Conservation (phyloP, 2,888 invertebrate species). For the Zygaena filipendulae region DNA sequence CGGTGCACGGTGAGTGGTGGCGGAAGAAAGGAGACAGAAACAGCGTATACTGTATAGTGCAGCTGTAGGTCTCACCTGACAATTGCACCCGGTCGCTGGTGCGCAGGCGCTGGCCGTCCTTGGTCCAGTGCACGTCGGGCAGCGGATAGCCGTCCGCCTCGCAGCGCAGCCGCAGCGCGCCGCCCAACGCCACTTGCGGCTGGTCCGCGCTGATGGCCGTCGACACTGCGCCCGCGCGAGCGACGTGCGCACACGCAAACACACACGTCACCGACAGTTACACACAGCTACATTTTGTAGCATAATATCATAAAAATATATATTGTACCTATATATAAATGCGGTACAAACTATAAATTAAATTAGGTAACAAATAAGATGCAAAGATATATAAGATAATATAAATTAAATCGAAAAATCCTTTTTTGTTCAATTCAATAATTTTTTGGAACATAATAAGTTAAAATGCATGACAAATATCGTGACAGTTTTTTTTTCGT, state of each 20-base stretch:
- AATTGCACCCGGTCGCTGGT: constrained; percentile 70
- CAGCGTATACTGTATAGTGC: no score
- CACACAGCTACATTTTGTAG: neutral
- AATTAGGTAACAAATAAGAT: no score
- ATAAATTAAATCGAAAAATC: no score
- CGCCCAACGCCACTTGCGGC: constrained; percentile 71
- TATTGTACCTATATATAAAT: neutral
- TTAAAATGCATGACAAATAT: no score
- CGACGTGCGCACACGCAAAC: neutral
- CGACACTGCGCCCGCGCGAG: constrained; percentile 69
- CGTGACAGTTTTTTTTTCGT: no score
- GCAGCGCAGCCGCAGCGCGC: constrained; percentile 78
- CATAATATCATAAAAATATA: no score
- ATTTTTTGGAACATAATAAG: no score
- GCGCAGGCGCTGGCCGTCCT: constrained; percentile 72
- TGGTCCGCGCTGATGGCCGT: constrained; percentile 69
- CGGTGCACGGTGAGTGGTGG: no score
- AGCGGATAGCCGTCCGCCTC: constrained; percentile 81
- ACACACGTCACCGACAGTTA: neutral
- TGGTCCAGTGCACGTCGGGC: constrained; percentile 84
- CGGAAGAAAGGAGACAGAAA: no score
- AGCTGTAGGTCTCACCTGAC: constrained; percentile 75
- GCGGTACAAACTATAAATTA: no score
- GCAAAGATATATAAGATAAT: no score
- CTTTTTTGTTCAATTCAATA: no score